Base-by-base conservation (phyloP, 2,113 vertebrate genomes). In the Coreoperca whiteheadi region DNA sequence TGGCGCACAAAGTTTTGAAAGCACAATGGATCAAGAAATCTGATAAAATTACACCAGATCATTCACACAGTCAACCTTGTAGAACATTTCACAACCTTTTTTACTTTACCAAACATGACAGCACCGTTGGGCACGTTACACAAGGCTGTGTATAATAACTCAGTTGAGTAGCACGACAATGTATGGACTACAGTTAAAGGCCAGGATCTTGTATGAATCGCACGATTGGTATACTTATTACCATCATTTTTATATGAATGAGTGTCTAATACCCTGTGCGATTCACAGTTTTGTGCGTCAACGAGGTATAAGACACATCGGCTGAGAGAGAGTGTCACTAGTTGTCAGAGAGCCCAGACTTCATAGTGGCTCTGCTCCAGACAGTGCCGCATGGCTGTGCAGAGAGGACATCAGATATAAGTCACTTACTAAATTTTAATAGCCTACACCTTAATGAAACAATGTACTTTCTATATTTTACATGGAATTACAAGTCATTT, bases 281-380 rank as follows among this genome's bases (percentile, higher is more conserved):
- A 83, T 84, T 67, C 64, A 76, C 71, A 79, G 63, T 79, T 75
- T 23, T 77, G 65, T 68, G 66, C 54, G 64, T 84, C 25, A 39
- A 73, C 41, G 81, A 57, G 57, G 57, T 88, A 51, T 74, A 71
- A 83, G 59, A 86, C 69, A 51, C 60, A 74, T 78, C 56, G 75
- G 76, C 77, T 88, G 80, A 83, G 56, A 72, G 54, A 59, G 78
- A 64, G 79, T 86, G 79, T 88, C 88, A 86, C 51, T 41, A 75
- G 82, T 87, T 82, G 89, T 83, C 85, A 86, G 81, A 85, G 74
- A 84, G 85, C 82, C 79, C 77, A 85, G 79, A 92, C 76, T 67
- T 83, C 74, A 74, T 32, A 18, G 74, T 83, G 80, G 86, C 83
- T 82, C 74, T 79, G 37, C 77, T 88, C 75, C 87, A 85, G 77